These are phyloP conservation scores for Hanleya hanleyi DNA, from an alignment of 2,888 invertebrate species.

Conservation along the genomic window DNA sequence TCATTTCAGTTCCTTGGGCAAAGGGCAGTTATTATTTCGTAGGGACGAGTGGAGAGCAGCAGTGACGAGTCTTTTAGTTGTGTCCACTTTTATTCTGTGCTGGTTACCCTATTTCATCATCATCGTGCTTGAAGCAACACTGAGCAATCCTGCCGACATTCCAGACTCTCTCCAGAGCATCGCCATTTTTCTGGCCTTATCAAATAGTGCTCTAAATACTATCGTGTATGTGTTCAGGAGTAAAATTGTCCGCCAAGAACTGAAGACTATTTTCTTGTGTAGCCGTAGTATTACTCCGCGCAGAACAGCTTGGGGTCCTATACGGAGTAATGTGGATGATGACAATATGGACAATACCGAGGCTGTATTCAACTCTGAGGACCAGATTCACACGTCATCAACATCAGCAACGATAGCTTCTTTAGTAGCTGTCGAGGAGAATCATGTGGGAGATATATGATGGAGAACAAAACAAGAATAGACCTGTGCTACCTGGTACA, in stretches of 20 bases:
- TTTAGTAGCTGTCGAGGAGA: not conserved
- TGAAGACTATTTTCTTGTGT: conserved; percentile 44
- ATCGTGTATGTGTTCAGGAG: conserved; percentile 84
- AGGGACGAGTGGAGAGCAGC: conserved; percentile 92
- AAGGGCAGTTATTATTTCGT: conserved; percentile 81
- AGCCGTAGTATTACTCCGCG: conserved; percentile 1
- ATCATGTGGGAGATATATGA: no score
- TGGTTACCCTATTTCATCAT: conserved; percentile 76
- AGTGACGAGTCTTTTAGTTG: conserved; percentile 86
- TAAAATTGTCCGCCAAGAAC: conserved; percentile 52
- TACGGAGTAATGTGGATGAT: not conserved
- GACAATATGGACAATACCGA: not conserved
- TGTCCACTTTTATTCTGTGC: conserved; percentile 80
- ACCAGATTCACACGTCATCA: not conserved
- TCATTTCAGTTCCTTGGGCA: conserved; percentile 88
- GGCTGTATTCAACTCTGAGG: not conserved
- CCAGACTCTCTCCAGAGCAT: conserved; percentile 71
- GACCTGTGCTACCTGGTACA: no score
- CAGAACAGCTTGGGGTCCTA: not conserved
- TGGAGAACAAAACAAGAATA: no score
- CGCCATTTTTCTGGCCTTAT: conserved; percentile 76
- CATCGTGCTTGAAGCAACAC: conserved; percentile 60
- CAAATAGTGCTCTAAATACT: conserved; percentile 82
- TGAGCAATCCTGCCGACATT: conserved; percentile 54
- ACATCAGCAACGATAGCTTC: not conserved